phyloP scores from a whole-genome alignment of 2,888 invertebrate genomes.

The Ectobius pallidus region DNA sequence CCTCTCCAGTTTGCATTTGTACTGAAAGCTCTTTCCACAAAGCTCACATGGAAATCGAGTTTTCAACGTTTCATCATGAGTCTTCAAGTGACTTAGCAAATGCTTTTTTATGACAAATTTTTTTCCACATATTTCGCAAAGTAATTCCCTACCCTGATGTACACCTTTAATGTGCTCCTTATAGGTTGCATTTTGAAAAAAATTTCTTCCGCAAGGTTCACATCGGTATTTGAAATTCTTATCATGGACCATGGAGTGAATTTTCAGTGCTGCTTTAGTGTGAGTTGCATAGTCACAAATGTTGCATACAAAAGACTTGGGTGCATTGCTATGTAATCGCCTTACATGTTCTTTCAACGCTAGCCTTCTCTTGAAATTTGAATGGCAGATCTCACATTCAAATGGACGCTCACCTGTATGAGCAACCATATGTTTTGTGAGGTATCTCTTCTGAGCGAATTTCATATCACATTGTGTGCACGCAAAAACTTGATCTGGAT shows the following conservation, averaged over 20 bases:
- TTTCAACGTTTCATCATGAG: slow-evolving; percentile 42
- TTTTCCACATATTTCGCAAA: slow-evolving; percentile 25
- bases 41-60: slow-evolving; percentile 16
- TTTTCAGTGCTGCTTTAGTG: too few species aligned
- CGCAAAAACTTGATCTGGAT: too few species aligned
- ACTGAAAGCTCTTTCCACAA: slow-evolving; percentile 18
- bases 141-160: slow-evolving; percentile 28
- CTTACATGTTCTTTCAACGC: background rate
- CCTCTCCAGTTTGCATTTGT: background rate
- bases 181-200: background rate
- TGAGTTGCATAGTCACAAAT: too few species aligned
- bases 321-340: slow-evolving; percentile 52
- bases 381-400: too few species aligned
- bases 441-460: background rate
- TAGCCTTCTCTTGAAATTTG: too few species aligned
- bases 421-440: background rate
- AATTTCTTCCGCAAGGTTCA: too few species aligned
- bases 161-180: slow-evolving; percentile 32
- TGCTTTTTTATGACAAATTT: slow-evolving; percentile 53
- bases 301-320: too few species aligned
- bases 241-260: too few species aligned
- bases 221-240: too few species aligned
- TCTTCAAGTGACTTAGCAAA: slow-evolving; percentile 30
- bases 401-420: background rate
- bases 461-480: background rate